Evolutionary conservation across 2,797 vertebrate species (phyloP), one percentile per base, ranked within the genome.

Genomic region (Girardinus metallicus): DNA sequence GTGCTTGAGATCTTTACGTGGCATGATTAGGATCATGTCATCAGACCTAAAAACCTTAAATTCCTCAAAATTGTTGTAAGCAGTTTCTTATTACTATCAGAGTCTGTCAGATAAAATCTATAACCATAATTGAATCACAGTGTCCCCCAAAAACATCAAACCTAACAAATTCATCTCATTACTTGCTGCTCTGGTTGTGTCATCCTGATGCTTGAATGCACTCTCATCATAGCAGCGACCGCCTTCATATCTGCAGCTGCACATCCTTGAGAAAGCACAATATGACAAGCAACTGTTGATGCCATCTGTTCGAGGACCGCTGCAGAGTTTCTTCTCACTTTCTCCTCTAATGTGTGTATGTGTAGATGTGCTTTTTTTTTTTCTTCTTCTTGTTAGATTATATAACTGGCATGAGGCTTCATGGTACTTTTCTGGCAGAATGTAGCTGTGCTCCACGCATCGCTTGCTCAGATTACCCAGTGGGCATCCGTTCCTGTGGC

Each of bases 401-500:
- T 84, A 82, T 93, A 94, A 94, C 85, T 26, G 86, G 80, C 51
- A 79, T 74, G 68, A 86, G 89, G 78, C 86, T 88, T 88, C 75
- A 55, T 89, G 81, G 85, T 91, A 89, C 66, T 87, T 91, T 82
- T 86, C 82, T 92, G 92, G 87, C 92, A 92, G 53, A 78, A 85
- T 80, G 80, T 83, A 74, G 75, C 79, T 77, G 75, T 77, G 80
- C 85, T 88, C 92, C 86, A 93, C 89, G 93, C 92, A 90, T 94
- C 92, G 92, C 92, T 92, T 83, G 92, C 81, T 92, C 89, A 89
- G 90, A 95, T 93, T 92, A 86, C 91, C 95, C 94, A 85, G 83
- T 91, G 91, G 95, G 94, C 92, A 92, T 89, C 81, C 85, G 71
- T 74, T 91, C 88, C 89, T 83, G 87, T 57, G 83, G 88, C 79